These are phyloP conservation scores for Botia kubotai DNA, from an alignment of 2,797 vertebrate species.

Conservation along the genomic window DNA sequence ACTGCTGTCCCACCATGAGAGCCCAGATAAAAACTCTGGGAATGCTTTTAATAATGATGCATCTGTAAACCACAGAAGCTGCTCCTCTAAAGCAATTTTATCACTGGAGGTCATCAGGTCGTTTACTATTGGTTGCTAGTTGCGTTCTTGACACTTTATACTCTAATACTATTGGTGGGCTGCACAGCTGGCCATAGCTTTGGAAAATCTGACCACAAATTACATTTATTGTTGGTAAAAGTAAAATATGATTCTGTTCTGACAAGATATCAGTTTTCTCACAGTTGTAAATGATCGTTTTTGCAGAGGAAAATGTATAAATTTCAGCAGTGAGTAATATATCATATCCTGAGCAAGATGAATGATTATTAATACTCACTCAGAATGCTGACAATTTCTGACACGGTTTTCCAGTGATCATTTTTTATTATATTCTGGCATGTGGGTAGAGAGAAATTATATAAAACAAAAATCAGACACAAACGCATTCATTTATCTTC, in stretches of 20 bases:
- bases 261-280: background rate
- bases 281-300: background rate
- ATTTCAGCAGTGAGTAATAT: background rate
- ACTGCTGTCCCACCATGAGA: background rate
- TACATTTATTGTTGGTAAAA: background rate
- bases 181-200: background rate
- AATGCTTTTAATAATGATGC: background rate
- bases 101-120: background rate
- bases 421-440: slow-evolving; percentile 3
- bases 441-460: background rate
- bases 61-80: background rate
- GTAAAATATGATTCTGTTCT: slow-evolving; percentile 4
- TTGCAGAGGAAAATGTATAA: background rate
- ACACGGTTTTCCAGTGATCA: background rate
- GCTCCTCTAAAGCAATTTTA: background rate
- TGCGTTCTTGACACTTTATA: background rate
- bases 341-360: background rate
- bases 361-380: background rate
- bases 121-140: background rate
- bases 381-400: slow-evolving; percentile 6
- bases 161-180: background rate
- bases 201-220: background rate
- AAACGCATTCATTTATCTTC: background rate
- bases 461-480: background rate
- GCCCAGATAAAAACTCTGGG: background rate